Base-by-base conservation (phyloP, 2,888 invertebrate genomes). In the Ochropleura leucogaster region DNA sequence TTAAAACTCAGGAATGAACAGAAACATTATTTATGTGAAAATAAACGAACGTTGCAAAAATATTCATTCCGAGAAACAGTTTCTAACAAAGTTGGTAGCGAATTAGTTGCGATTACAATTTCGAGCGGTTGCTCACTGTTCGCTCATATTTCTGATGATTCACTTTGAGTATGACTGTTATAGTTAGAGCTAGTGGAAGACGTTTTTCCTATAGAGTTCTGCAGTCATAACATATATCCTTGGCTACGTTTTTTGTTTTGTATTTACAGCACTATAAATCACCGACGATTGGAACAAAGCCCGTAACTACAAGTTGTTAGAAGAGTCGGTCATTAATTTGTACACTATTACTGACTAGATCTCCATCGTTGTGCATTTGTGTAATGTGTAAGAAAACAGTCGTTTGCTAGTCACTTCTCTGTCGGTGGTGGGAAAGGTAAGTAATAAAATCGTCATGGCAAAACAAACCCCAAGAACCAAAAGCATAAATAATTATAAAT, bases 61-160 rank as follows among this genome's bases (percentile, higher is more conserved):
- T 78, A 84, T 86, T 75, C 72, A 85, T 87, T 76, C n/a, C 51
- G 42, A 70, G 68, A 71, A 84, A 69, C 70, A 74, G 68, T 87
- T 69, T 14, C 42, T 9, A 77, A 76, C 80, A 83, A 79, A 87
- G 73, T 85, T 85, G 49, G 18, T 14, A 63, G 68, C 69, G 80
- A 87, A 86, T 87, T 85, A 83, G 84, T 83, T 79, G 71, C 78
- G 74, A 65, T 83, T 76, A 80, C 80, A 75, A 72, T 82, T 70
- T 68, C 63, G 51, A 74, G 72, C 68, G 65, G 83, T 74, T 83
- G 72, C 49, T 16, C 51, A 47, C 51, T 65, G 67, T 63, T 68
- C 63, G 72, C 46, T 68, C 62, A 71, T 75, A 74, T 71, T 74
- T 72, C 67, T 83, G 74, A 82, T 79, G 66, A 85, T 77, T 87